Evolutionary conservation across 2,113 vertebrate species (phyloP).

Genomic region (Phyllostomus hastatus): DNA sequence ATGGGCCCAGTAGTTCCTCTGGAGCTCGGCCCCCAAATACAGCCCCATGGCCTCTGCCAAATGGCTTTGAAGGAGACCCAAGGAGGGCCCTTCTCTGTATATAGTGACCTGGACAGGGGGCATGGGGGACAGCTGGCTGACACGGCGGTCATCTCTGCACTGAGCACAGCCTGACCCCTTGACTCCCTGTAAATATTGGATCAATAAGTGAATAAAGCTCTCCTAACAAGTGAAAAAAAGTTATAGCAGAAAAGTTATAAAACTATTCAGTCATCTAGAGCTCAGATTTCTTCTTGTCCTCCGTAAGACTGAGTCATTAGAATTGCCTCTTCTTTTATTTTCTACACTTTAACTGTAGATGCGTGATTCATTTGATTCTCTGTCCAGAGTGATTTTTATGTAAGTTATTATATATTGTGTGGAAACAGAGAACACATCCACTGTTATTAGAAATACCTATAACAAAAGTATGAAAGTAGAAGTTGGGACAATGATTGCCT

Average conservation of each 20-base stretch:
- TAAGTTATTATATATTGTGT: not conserved
- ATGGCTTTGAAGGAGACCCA: conserved; percentile 5
- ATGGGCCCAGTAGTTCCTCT: conserved; percentile 4
- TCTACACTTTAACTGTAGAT: not conserved
- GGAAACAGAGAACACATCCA: not conserved
- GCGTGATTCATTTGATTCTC: not conserved
- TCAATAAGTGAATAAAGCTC: conserved; percentile 81
- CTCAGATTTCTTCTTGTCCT: not conserved
- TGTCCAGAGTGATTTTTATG: not conserved
- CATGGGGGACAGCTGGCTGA: not conserved
- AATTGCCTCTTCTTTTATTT: not conserved
- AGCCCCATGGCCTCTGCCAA: not conserved
- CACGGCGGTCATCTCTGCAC: not conserved
- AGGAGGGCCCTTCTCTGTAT: conserved; percentile 43
- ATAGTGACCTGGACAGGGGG: conserved; percentile 12
- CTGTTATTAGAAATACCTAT: not conserved
- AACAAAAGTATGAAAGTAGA: not conserved
- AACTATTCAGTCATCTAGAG: not conserved
- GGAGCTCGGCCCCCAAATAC: not conserved
- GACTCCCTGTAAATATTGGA: conserved; percentile 77
- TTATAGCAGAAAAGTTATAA: not conserved
- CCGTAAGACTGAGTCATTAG: not conserved
- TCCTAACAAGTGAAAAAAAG: not conserved
- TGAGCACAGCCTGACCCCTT: conserved; percentile 52
- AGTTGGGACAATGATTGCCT: not conserved